Conservation (phyloP, 2,888 invertebrate genomes). For the Rhogogaster chlorosoma region DNA sequence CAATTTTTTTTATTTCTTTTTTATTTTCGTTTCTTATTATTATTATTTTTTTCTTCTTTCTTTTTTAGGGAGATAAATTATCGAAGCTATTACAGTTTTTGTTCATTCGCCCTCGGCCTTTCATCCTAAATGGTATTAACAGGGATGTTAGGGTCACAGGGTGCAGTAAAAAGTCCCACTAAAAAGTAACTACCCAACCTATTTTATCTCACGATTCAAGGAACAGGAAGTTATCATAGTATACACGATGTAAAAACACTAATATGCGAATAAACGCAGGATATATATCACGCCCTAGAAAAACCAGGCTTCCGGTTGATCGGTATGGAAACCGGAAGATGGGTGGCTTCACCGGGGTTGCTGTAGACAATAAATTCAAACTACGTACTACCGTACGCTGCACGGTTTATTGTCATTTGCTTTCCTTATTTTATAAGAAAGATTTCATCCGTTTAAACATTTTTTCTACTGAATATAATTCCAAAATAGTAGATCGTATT, state of each 20-base stretch:
- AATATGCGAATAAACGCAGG: conserved; percentile 35
- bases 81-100: conserved; percentile 23
- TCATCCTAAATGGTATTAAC: conserved; percentile 42
- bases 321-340: conserved; percentile 19
- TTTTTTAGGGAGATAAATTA: conserved; percentile 23
- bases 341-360: neutral
- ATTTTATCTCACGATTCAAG: conserved; percentile 34
- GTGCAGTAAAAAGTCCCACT: neutral
- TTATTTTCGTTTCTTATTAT: neutral
- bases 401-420: neutral
- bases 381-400: neutral
- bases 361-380: conserved; percentile 9
- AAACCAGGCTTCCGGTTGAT: conserved; percentile 14
- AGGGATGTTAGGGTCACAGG: conserved; percentile 26
- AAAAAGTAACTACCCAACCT: conserved; percentile 23
- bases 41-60: neutral
- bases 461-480: neutral
- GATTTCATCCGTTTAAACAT: too few relatives aligned
- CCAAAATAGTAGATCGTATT: neutral
- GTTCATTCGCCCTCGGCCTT: conserved; percentile 1
- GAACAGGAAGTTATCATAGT: conserved; percentile 28
- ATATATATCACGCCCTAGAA: conserved; percentile 22
- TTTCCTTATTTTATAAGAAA: neutral
- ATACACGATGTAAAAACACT: conserved; percentile 7
- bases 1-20: neutral